phyloP scores from a whole-genome alignment of 2,113 vertebrate species.

The Gymnocephalus cernua region DNA sequence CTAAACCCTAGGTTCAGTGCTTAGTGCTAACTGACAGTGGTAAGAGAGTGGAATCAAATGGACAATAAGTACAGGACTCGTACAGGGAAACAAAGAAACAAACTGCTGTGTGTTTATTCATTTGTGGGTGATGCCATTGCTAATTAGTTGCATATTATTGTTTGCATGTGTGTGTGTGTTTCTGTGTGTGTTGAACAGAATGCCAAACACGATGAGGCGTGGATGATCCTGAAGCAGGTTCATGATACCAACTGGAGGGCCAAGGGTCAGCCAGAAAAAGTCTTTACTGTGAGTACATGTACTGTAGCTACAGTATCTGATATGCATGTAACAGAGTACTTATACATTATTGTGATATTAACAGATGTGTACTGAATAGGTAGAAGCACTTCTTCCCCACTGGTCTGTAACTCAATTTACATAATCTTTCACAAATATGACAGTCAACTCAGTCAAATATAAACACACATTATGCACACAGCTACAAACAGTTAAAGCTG shows the following conservation, averaged over 20 bases:
- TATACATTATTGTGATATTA: neutral
- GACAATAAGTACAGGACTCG: neutral
- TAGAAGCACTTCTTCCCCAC: neutral
- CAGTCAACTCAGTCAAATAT: too few species aligned
- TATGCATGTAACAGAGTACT: neutral
- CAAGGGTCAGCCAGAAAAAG: constrained; percentile 93
- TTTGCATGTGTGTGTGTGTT: neutral
- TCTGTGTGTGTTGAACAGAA: constrained; percentile 80
- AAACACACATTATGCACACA: too few species aligned
- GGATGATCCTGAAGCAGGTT: constrained; percentile 98
- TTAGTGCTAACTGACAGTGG: neutral
- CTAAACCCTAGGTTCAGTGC: neutral
- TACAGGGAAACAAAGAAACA: neutral
- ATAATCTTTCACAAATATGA: too few species aligned
- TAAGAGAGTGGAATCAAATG: neutral
- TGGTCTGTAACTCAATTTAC: neutral
- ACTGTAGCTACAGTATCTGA: too few species aligned
- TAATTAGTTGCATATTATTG: neutral
- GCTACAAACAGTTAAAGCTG: too few species aligned
- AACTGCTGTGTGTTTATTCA: neutral
- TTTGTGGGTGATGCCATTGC: neutral
- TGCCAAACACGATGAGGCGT: constrained; percentile 96
- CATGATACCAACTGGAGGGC: constrained; percentile 98
- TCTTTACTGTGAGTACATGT: constrained; percentile 92
- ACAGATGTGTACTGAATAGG: neutral